phyloP scores from a whole-genome alignment of 2,797 vertebrate genomes.

The Gephyroberyx darwinii region DNA sequence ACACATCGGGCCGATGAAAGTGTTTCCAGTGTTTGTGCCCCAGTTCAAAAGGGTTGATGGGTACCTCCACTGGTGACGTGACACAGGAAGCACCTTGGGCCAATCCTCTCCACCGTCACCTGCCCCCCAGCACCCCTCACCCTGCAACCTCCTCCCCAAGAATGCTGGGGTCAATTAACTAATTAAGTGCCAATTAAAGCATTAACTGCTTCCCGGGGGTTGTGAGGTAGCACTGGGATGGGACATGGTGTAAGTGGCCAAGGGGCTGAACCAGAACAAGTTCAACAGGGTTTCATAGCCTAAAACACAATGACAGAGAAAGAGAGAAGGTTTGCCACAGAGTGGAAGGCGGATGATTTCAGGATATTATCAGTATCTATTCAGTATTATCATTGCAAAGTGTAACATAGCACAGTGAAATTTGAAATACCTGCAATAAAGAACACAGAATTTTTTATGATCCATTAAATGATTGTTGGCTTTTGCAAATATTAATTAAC shows the following conservation, averaged over 20 bases:
- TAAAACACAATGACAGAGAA: constrained; percentile 43
- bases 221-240: constrained; percentile 55
- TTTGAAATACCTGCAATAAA: constrained; percentile 5
- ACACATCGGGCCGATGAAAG: constrained; percentile 79
- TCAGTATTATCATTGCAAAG: not conserved
- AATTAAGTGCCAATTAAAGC: constrained; percentile 81
- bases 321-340: constrained; percentile 13
- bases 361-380: constrained; percentile 17
- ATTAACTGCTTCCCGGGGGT: constrained; percentile 68
- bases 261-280: constrained; percentile 51
- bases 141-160: constrained; percentile 17
- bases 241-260: constrained; percentile 59
- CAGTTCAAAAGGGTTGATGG: constrained; percentile 75
- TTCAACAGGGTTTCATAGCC: constrained; percentile 65
- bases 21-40: constrained; percentile 78
- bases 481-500: no score
- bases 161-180: constrained; percentile 75
- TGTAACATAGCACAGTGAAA: constrained; percentile 2
- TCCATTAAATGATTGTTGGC: not conserved
- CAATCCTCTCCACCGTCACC: constrained; percentile 74
- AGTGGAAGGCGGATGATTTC: constrained; percentile 30
- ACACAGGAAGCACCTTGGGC: constrained; percentile 79
- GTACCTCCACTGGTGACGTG: constrained; percentile 72
- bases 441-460: constrained; percentile 5
- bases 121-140: constrained; percentile 51